These are phyloP conservation scores for Melanaphis sacchari DNA, from an alignment of 1,140 invertebrate species.

Conservation along the genomic window DNA sequence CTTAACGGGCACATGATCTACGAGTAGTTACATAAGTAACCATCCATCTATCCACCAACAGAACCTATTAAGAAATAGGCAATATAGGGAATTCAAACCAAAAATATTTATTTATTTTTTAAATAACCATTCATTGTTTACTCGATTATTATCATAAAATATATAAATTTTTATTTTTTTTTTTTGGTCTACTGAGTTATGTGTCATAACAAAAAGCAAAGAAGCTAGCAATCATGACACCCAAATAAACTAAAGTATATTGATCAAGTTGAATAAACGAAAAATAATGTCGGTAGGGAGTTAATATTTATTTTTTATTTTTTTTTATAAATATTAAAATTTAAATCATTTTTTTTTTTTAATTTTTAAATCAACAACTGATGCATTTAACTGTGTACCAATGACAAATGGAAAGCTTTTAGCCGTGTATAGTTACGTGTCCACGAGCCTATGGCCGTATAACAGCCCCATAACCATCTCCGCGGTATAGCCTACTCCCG, in stretches of 20 bases:
- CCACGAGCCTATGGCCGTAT: not conserved
- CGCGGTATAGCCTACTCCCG: not conserved
- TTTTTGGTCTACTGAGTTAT: no score
- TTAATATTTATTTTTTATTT: not conserved
- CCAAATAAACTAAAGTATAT: not conserved
- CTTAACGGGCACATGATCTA: not conserved
- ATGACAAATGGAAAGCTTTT: no score
- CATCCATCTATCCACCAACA: not conserved
- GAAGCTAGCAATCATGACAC: not conserved
- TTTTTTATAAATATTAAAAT: not conserved
- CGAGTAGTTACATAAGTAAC: not conserved
- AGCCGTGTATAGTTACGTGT: not conserved
- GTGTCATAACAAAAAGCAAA: not conserved
- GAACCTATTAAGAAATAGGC: not conserved
- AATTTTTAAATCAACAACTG: no score
- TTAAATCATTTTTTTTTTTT: not conserved
- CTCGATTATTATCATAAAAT: no score
- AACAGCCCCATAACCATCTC: not conserved
- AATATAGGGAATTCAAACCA: not conserved
- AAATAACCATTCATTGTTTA: no score
- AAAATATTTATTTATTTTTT: no score
- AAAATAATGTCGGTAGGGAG: no score
- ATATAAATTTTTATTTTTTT: no score
- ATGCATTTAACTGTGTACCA: no score
- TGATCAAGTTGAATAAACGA: no score